Evolutionary conservation across 2,797 vertebrate genomes (phyloP).

Genomic region (Enteromius fasciolatus): DNA sequence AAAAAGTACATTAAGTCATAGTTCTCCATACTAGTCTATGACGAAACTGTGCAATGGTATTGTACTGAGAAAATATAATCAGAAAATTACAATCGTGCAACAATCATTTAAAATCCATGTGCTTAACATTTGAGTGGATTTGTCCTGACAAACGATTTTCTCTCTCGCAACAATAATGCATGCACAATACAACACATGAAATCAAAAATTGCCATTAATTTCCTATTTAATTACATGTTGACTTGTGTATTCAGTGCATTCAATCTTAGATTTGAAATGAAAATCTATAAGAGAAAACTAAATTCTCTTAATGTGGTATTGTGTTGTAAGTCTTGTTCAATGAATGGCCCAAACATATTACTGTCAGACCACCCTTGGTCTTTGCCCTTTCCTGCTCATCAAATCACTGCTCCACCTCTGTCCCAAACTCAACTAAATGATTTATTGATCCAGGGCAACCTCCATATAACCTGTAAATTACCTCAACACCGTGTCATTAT

Average conservation of each 20-base stretch:
- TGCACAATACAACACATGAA: neutral
- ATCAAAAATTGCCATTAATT: neutral
- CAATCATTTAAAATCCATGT: neutral
- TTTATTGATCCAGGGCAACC: slow-evolving; percentile 79
- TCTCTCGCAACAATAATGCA: neutral
- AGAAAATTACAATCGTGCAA: neutral
- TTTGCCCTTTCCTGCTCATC: slow-evolving; percentile 49
- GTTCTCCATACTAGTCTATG: neutral
- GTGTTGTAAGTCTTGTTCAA: slow-evolving; percentile 46
- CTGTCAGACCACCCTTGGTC: slow-evolving; percentile 50
- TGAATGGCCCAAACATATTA: slow-evolving; percentile 40
- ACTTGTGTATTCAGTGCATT: neutral
- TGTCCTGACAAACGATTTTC: neutral
- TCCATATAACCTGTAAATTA: slow-evolving; percentile 78
- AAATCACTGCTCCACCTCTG: slow-evolving; percentile 53
- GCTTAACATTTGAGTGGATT: neutral
- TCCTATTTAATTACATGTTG: neutral
- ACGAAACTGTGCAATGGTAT: neutral
- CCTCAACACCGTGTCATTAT: slow-evolving; percentile 80
- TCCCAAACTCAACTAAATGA: slow-evolving; percentile 74
- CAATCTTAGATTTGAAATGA: neutral
- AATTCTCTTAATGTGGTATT: slow-evolving; percentile 12
- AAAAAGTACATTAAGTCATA: neutral
- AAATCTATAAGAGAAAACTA: slow-evolving; percentile 1
- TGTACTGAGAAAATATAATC: neutral